Evolutionary conservation across 2,888 invertebrate genomes (phyloP).

Genomic region (Euplagia quadripunctaria): DNA sequence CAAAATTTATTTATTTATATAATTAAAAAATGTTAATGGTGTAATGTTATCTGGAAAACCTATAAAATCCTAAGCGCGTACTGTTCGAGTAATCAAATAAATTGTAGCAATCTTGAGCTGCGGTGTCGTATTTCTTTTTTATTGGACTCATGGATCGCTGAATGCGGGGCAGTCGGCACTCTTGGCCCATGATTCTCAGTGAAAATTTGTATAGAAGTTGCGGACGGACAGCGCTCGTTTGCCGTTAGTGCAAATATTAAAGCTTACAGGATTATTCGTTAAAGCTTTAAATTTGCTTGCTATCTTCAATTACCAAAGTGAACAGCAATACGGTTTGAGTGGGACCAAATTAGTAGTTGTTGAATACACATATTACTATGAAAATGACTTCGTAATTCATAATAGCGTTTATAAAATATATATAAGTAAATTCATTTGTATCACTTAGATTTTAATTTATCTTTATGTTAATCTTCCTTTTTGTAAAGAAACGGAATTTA

Average conservation of each 20-base stretch:
- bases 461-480: conserved; percentile 32
- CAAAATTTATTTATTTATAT: no score
- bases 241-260: no score
- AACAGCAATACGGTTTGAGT: no score
- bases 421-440: no score
- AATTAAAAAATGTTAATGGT: no score
- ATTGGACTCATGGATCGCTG: neutral
- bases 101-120: neutral
- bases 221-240: no score
- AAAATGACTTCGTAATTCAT: conserved; percentile 28
- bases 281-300: no score
- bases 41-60: no score
- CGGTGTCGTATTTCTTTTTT: neutral
- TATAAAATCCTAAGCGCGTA: neutral
- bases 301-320: no score
- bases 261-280: no score
- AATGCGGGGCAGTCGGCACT: neutral
- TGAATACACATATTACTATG: no score
- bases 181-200: neutral
- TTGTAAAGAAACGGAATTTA: conserved; percentile 14
- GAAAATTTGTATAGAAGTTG: neutral
- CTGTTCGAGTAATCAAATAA: neutral
- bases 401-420: conserved; percentile 23
- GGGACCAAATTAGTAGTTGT: no score
- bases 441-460: conserved; percentile 48